Base-by-base conservation (phyloP, 2,113 vertebrate species). In the Pitta sordida region DNA sequence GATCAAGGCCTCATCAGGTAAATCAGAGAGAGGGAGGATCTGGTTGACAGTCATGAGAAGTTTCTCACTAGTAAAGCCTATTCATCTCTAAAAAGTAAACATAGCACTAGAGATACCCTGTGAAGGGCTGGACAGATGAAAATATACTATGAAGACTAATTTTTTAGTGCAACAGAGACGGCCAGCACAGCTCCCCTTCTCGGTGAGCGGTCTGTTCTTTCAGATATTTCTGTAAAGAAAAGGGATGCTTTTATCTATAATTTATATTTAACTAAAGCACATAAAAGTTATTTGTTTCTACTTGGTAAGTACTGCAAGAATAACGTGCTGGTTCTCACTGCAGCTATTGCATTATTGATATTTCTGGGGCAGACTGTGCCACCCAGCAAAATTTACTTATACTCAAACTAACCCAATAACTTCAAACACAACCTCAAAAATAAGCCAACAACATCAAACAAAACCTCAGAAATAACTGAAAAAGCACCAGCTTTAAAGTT, bases 321-420 rank as follows among this genome's bases (percentile, higher is more conserved):
- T n/a, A 59, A 43, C 1, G 7, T 71, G 21, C 27, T 89, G 43
- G 6, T 82, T 92, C 86, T 82, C 2, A 0, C 49, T 39, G 37
- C 41, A 93, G 48, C 65, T 76, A 3, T 79, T 79, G 17, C 7
- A 19, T 82, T 78, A 76, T 53, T 93, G 96, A 93, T 95, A 92
- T 93, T 93, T 96, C 89, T 73, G 39, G 94, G 92, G 58, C 91
- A 90, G 76, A 21, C 14, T 95, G 22, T 92, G 60, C 37, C 69
- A 93, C 53, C 49, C 69, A 84, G 70, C n/a, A 94, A 82, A 82
- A 93, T 58, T 56, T 84, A 69, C 80, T 86, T 49, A 27, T 9
- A 18, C 58, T 84, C 55, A 65, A 90, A 62, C 27, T 44, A 92
- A 71, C 73, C 37, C 56, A 56, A 51, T 22, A 94, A 75, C 80